phyloP scores from a whole-genome alignment of 2,888 invertebrate species.

The Pristionchus exspectatus region DNA sequence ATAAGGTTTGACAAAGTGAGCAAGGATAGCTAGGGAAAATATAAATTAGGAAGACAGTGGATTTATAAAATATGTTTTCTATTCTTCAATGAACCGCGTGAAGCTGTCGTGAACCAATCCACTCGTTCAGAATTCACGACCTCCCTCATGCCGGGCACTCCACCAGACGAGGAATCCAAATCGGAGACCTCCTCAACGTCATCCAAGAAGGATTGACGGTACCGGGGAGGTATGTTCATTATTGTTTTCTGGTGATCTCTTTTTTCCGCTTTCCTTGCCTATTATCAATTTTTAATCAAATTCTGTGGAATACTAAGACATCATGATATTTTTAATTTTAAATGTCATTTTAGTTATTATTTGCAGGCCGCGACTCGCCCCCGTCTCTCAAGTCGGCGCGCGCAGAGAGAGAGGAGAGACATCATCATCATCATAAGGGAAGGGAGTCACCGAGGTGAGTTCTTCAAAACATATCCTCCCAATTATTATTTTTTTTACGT shows the following conservation, averaged over 20 bases:
- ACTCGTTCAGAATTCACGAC: constrained; percentile 58
- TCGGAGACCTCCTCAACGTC: constrained; percentile 57
- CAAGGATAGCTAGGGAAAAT: no score
- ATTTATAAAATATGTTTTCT: neutral
- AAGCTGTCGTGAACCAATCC: no score
- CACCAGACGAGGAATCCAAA: constrained; percentile 56
- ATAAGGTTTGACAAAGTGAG: no score
- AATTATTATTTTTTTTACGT: no score
- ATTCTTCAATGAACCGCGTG: no score
- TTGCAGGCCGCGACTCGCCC: constrained; percentile 43
- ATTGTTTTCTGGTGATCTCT: neutral
- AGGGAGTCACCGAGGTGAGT: constrained; percentile 31
- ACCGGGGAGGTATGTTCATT: constrained; percentile 17
- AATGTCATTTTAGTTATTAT: neutral
- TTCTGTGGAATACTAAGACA: no score
- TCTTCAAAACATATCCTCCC: no score
- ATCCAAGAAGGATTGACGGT: constrained; percentile 54
- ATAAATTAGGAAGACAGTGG: no score
- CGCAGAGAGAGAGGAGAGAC: constrained; percentile 26
- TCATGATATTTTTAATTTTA: no score
- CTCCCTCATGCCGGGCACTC: constrained; percentile 59
- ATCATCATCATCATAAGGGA: constrained; percentile 1
- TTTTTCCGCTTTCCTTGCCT: no score
- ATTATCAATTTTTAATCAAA: no score
- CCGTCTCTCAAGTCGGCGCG: constrained; percentile 42